Percentiles rank a stretch among this genome's conserved stretches.
Evolutionary conservation across 1,140 invertebrate species (phyloP).

Genomic region (Atopsyche davidsoni): DNA sequence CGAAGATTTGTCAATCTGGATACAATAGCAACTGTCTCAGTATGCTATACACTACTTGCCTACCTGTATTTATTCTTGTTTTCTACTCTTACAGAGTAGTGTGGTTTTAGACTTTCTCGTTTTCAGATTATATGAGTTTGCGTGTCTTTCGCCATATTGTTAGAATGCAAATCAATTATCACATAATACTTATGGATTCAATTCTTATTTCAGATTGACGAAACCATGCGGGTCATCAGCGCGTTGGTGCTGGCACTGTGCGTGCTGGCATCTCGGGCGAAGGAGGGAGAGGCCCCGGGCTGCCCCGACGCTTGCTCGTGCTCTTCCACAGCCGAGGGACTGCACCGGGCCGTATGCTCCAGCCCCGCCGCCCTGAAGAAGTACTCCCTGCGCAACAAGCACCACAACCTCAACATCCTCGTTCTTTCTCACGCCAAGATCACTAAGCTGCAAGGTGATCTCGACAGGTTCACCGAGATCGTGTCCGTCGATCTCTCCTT

Average conservation of each 20-base stretch:
- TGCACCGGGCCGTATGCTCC: conserved; percentile 32
- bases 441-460: conserved; percentile 46
- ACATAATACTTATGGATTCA: no score
- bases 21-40: no score
- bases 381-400: conserved; percentile 43
- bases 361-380: conserved; percentile 41
- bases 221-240: conserved; percentile 14
- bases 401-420: conserved; percentile 49
- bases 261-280: conserved; percentile 1
- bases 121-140: no score
- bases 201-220: conserved; percentile 22
- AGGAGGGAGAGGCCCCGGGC: no score
- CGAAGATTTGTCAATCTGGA: no score
- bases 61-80: no score
- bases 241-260: conserved; percentile 11
- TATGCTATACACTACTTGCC: no score
- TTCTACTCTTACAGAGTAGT: no score
- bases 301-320: conserved; percentile 16
- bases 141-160: no score
- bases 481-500: conserved; percentile 52
- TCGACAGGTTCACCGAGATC: conserved; percentile 51
- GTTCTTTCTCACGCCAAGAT: conserved; percentile 54
- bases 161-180: no score
- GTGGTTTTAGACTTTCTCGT: no score
- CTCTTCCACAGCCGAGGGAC: conserved; percentile 18